phyloP scores from a whole-genome alignment of 2,113 vertebrate genomes.

The Leuciscus idus region DNA sequence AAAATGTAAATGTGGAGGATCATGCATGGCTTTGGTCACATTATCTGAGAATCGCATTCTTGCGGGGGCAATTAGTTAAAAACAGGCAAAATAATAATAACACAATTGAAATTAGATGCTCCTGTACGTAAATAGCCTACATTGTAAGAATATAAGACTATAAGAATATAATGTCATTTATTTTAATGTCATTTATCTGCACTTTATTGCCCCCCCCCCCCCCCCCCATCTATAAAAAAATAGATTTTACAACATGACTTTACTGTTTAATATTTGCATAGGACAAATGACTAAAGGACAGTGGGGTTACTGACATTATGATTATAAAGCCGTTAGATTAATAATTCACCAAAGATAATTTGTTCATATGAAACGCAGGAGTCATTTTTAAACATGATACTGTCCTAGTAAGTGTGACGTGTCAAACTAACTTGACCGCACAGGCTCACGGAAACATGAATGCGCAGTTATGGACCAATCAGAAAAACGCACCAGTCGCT shows the following conservation, averaged over 20 bases:
- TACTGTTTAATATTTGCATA: background rate
- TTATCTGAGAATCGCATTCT: background rate
- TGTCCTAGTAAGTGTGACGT: background rate
- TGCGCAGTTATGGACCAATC: background rate
- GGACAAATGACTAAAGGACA: background rate
- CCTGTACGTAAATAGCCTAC: too few relatives aligned
- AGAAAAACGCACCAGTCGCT: background rate
- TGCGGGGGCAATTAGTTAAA: background rate
- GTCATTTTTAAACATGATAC: background rate
- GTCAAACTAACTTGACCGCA: conserved; percentile 18
- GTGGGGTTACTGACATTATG: background rate
- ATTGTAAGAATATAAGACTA: too few relatives aligned
- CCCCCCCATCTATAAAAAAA: too few relatives aligned
- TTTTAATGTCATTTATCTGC: too few relatives aligned
- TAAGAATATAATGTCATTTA: too few relatives aligned
- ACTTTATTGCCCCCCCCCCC: too few relatives aligned
- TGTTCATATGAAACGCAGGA: background rate
- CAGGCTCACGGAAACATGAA: background rate
- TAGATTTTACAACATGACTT: background rate
- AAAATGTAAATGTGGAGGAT: background rate
- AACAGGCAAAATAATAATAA: too few relatives aligned
- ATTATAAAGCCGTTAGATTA: background rate
- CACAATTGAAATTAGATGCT: too few relatives aligned
- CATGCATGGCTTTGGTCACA: background rate
- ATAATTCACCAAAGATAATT: background rate